These are phyloP conservation scores for Dermatophagoides farinae DNA, from an alignment of 1,140 invertebrate species.

Conservation along the genomic window DNA sequence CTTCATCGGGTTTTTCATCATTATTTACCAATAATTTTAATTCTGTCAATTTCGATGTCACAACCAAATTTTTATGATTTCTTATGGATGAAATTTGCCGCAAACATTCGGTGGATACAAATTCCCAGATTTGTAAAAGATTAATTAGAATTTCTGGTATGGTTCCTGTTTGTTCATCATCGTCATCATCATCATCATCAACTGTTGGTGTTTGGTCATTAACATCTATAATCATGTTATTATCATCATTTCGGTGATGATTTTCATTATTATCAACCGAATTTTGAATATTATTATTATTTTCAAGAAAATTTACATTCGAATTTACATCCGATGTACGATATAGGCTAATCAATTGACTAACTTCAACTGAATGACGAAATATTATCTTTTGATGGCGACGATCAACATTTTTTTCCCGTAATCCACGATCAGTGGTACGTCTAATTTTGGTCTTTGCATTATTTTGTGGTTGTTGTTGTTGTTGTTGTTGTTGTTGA, in stretches of 20 bases:
- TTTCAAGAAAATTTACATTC: constrained; percentile 32
- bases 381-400: constrained; percentile 34
- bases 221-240: neutral
- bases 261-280: neutral
- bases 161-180: neutral
- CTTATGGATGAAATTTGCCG: no score
- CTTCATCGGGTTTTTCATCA: constrained; percentile 26
- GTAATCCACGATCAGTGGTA: no score
- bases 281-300: neutral
- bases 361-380: constrained; percentile 65
- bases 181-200: neutral
- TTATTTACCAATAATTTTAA: no score
- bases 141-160: constrained; percentile 12
- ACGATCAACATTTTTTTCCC: no score
- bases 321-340: constrained; percentile 40
- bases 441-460: neutral
- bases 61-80: no score
- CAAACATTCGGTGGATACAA: constrained; percentile 9
- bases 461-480: neutral
- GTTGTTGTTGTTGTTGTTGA: constrained; percentile 16
- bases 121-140: constrained; percentile 9
- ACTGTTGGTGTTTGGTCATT: neutral
- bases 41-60: no score
- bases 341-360: constrained; percentile 39
- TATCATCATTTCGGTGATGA: neutral